Base-by-base conservation (phyloP, 2,797 vertebrate species). In the Pantherophis alleghaniensis region DNA sequence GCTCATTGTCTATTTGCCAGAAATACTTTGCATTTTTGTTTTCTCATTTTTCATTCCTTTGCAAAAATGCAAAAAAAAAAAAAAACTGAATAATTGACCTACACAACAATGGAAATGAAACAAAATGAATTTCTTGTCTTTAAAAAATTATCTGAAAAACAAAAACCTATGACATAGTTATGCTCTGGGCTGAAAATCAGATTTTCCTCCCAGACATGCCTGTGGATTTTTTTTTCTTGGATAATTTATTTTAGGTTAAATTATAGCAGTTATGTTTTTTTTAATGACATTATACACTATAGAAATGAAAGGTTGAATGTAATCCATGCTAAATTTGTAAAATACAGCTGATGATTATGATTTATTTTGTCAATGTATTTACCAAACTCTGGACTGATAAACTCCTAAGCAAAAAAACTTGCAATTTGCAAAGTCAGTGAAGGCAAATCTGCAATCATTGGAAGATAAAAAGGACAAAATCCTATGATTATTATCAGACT, bases 161-260 rank as follows among this genome's bases (percentile, higher is more conserved):
- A 7, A 0, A 53, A 0, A 56, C 63, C 57, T 61, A 47, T n/a
- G 55, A 61, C 42, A 56, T 63, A 22, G 13, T 22, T 11, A 32
- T 91, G 53, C n/a, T 24, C 91, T 87, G 93, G 28, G 42, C 37
- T 55, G 66, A 83, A 94, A 55, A n/a, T 6, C 74, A 47, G 7
- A 10, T 86, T 87, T 37, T 42, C 11, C 11, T 87, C 57, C 55
- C 47, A 61, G 59, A 83, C 6, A 3, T 20, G 61, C 13, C 86
- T 1, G 14, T 26, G 37, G 32, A 20, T n/a, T 63, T 2, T 42
- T 37, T 18, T 60, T 87, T 61, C 87, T 91, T 63, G 2, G 24
- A 91, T 74, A 92, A 59, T 51, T 90, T 63, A 61, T 95, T 66
- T 28, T 88, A 63, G 88, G 88, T 47, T 79, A 79, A 47, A 79